phyloP scores from a whole-genome alignment of 2,113 vertebrate genomes.

The Laticauda laticaudata region DNA sequence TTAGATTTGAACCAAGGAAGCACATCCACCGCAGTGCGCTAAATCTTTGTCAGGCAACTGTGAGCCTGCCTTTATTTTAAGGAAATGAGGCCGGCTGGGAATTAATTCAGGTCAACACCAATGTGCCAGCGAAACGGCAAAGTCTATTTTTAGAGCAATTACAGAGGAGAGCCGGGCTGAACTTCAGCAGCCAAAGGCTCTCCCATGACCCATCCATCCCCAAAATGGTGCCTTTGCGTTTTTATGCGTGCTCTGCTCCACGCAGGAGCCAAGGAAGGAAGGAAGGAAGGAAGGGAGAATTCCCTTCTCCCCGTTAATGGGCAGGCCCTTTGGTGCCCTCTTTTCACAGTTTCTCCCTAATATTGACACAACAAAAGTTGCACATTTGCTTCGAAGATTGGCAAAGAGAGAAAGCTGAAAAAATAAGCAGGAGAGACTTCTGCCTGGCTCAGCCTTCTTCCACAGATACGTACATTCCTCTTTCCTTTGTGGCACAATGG shows the following conservation, averaged over 20 bases:
- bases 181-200: constrained; percentile 46
- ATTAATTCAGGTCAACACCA: constrained; percentile 61
- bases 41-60: constrained; percentile 58
- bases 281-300: constrained; percentile 35
- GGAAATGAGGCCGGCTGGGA: constrained; percentile 50
- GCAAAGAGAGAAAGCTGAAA: background rate
- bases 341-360: background rate
- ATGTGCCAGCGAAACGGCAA: constrained; percentile 51
- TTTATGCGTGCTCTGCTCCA: constrained; percentile 42
- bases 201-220: constrained; percentile 53
- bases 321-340: constrained; percentile 8
- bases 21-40: constrained; percentile 45
- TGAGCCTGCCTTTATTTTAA: constrained; percentile 60
- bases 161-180: constrained; percentile 51
- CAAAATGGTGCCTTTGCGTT: constrained; percentile 52
- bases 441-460: background rate
- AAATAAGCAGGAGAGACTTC: background rate
- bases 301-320: constrained; percentile 23
- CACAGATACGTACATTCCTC: background rate
- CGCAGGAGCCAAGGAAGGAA: constrained; percentile 42
- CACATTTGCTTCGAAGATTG: constrained; percentile 27
- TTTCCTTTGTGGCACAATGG: background rate
- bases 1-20: constrained; percentile 55
- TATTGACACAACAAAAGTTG: constrained; percentile 31
- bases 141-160: constrained; percentile 67